Evolutionary conservation across 64 coral and sea anemone species (phyloP), one percentile per base, ranked within the genome.

Genomic region (Montipora cactus): DNA sequence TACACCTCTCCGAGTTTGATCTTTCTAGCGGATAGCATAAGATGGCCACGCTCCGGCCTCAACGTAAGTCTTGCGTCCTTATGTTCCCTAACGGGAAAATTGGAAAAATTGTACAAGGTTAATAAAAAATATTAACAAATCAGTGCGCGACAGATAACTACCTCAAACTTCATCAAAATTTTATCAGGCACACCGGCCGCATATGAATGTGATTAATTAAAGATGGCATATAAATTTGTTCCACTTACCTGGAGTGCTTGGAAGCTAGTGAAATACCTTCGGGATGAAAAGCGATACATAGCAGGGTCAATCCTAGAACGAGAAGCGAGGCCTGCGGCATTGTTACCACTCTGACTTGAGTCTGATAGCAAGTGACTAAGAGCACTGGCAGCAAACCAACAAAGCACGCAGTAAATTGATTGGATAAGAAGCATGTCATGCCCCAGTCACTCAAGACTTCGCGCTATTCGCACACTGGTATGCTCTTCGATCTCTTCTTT

Each of bases 1-100:
- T 87, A 93, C 12, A 93, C 81, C 50, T 93, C 81, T 53, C 91
- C 91, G 57, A 93, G 91, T 52, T 93, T 93, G n/a, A 93, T 55
- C 73, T 15, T 93, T 19, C 71, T 57, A 4, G 67, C 75, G 44
- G 91, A 93, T 9, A 86, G 46, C 64, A 72, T 71, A n/a, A 86
- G 82, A 18, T 86, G 82, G 37, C 82, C 82, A 49, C 47, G 82
- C 28, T 22, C 47, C 0, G 82, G 82, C 12, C 71, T 86, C 9
- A 86, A 59, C 18, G 47, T 86, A 13, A 86, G 9, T 47, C 37
- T 71, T 8, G 82, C 82, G 47, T 86, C 82, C 47, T 71, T 86
- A 45, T 47, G 8, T 11, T 86, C 59, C 64, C 82, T 86, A 37
- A n/a, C 44, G 47, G n/a, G 67, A 44, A 71, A 68, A 48, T 44